Conservation (phyloP, 1,140 invertebrate species). For the Papilio polyxenes region DNA sequence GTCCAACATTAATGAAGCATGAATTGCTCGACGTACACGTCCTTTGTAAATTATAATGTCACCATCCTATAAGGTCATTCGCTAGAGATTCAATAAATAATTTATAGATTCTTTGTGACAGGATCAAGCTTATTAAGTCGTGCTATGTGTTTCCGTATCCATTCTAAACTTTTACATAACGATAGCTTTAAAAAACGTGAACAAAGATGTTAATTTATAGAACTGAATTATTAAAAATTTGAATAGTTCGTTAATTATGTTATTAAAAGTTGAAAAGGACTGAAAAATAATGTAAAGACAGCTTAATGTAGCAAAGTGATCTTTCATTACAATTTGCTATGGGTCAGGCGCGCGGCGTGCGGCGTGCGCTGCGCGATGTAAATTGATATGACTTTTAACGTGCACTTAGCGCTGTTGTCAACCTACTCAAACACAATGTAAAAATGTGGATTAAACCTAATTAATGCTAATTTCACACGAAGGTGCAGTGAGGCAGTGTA, state of each 20-base stretch:
- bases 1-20: conserved; percentile 37
- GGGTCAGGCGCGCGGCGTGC: not conserved
- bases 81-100: conserved; percentile 17
- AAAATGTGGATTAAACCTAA: not conserved
- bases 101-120: conserved; percentile 13
- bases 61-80: conserved; percentile 33
- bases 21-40: conserved; percentile 28
- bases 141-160: not conserved
- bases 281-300: not conserved
- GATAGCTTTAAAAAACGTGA: not conserved
- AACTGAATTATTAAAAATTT: too few species aligned
- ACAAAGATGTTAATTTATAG: too few species aligned
- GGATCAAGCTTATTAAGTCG: not conserved
- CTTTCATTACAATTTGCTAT: not conserved
- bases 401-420: conserved; percentile 4
- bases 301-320: not conserved
- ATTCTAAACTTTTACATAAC: not conserved
- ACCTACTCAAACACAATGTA: not conserved
- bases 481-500: too few species aligned
- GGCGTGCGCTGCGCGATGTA: not conserved
- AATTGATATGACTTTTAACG: conserved; percentile 18
- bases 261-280: not conserved
- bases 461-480: not conserved
- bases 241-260: not conserved
- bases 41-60: conserved; percentile 25